These are phyloP conservation scores for Oreocharis arfaki DNA, from an alignment of 2,113 vertebrate species.

Conservation along the genomic window DNA sequence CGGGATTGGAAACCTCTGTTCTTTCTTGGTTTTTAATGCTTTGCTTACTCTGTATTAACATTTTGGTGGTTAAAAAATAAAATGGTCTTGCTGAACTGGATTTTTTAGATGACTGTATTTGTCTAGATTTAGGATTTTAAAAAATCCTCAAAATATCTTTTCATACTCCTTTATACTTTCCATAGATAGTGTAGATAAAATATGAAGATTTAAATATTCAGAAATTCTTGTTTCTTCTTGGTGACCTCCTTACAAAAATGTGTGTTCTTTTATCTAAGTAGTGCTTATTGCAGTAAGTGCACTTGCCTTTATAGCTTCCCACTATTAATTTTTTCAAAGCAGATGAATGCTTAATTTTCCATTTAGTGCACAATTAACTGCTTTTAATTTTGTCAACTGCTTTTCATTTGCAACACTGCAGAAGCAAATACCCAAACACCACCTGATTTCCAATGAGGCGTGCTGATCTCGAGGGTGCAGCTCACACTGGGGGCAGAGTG, in stretches of 20 bases:
- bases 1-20: background rate
- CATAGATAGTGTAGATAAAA: too few species aligned
- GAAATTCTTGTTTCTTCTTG: background rate
- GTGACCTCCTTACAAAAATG: background rate
- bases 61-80: background rate
- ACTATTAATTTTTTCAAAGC: background rate
- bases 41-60: background rate
- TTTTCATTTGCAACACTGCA: background rate
- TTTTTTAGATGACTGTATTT: background rate
- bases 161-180: background rate
- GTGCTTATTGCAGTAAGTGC: background rate
- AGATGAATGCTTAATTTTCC: background rate
- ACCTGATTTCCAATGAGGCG: background rate
- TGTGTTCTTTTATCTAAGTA: background rate
- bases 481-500: background rate
- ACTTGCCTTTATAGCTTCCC: background rate
- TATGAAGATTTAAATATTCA: background rate
- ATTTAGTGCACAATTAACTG: background rate
- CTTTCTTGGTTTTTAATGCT: background rate
- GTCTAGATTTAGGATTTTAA: background rate
- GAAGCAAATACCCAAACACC: background rate
- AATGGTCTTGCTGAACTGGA: background rate
- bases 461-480: background rate
- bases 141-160: background rate
- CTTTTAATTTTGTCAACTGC: background rate